Base-by-base conservation (phyloP, 2,797 vertebrate species). In the Labeo calbasu region DNA sequence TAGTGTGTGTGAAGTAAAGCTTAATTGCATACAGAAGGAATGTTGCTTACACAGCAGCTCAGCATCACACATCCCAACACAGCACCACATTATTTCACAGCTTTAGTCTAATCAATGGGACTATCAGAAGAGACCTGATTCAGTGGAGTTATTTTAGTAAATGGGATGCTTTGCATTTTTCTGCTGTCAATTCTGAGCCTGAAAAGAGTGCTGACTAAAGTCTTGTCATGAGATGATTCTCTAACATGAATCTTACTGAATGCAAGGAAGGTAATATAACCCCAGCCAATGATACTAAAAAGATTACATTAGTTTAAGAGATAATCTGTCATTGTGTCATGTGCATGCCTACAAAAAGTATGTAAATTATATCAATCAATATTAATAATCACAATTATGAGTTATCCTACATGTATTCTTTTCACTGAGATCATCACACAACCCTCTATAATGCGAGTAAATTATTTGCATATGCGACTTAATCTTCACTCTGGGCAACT, bases 21-120 rank as follows among this genome's bases (percentile, higher is more conserved):
- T 43, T 63, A 23, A 65, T 40, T 65, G 36, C 4, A 14, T 21
- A 28, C 68, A 50, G 25, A 68, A 36, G 50, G 53, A n/a, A 81
- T 28, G 51, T 73, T 51, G 55, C 43, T 82, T 53, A 66, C 48
- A 23, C 46, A 40, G 46, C 81, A 75, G 21, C 59, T 81, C 36
- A 71, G 51, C 66, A 46, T 81, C 36, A 11, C 50, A 73, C 48
- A 66, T 65, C 46, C 43, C 17, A n/a, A 12, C 5, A 6, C 32
- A 77, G 21, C 73, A 77, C 7, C 32, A 55, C 53, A 77, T 51
- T n/a, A 21, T 43, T 53, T 40, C 65, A 21, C 9, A 10, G 23
- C 61, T 66, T 15, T 55, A 17, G 14, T 70, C 36, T 72, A 72
- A 72, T 72, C 79, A 81, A 59, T 81, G 79, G 25, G 50, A n/a